Conservation (phyloP, 2,797 vertebrate species). For the Aeoliscus strigatus region DNA sequence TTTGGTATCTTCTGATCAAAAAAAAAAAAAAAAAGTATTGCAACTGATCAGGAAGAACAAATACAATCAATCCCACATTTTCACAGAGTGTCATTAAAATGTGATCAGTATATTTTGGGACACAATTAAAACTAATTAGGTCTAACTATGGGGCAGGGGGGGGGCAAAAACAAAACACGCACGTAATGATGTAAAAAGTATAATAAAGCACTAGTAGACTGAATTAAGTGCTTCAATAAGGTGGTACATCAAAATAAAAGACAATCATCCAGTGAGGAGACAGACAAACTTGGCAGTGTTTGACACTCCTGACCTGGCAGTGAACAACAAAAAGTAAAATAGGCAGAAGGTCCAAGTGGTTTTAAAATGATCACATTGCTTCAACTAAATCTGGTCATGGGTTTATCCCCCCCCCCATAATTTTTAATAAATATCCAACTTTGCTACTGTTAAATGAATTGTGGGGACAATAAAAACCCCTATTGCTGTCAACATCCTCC, state of each 20-base stretch:
- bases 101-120: too few species aligned
- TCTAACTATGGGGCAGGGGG: too few species aligned
- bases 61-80: conserved; percentile 2
- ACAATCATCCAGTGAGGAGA: conserved; percentile 19
- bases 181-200: too few species aligned
- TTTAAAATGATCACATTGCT: conserved; percentile 10
- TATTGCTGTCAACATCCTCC: conserved; percentile 6
- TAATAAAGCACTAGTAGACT: conserved; percentile 36
- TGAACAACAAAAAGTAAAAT: too few species aligned
- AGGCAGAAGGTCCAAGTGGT: conserved; percentile 49
- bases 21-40: conserved; percentile 7
- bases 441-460: conserved; percentile 16
- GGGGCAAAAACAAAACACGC: too few species aligned
- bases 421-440: conserved; percentile 53
- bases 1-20: conserved; percentile 38
- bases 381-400: not conserved
- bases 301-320: not conserved
- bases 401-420: not conserved
- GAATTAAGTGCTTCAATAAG: conserved; percentile 52
- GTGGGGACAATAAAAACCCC: not conserved
- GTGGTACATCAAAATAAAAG: conserved; percentile 8
- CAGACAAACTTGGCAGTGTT: not conserved
- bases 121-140: conserved; percentile 7
- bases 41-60: conserved; percentile 10
- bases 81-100: not conserved